Evolutionary conservation across 2,797 vertebrate genomes (phyloP), one percentile per base, ranked within the genome.

Genomic region (Fratercula arctica): DNA sequence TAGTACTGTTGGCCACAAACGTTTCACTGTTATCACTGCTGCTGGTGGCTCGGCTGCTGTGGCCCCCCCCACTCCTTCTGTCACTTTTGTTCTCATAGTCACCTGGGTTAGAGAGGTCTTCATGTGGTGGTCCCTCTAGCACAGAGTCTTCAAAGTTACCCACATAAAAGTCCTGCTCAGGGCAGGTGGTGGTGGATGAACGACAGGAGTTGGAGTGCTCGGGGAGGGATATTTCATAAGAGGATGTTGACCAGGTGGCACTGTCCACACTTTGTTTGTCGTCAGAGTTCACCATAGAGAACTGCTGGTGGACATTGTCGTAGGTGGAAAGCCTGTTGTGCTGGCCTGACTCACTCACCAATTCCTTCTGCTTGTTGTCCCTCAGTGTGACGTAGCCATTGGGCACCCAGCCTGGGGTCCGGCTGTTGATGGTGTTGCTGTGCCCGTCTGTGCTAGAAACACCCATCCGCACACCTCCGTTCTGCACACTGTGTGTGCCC

Each of bases 251-350:
- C 99, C 99, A 99, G 51, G 99, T 99, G 93, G 99, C 99, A 13
- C 99, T 99, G 98, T 99, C 99, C 24, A 99, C 98, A 0, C 99
- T 99, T 98, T 99, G 99, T 54, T 99, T 99, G 98, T 99, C 99
- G 70, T 99, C 99, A 2, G 98, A 98, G 97, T 97, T 99, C 97
- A 98, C 81, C 97, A 98, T 20, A 87, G 99, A 97, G 95, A 98
- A 98, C 96, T 99, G 99, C n/a, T 99, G 98, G 43, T 99, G 99
- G 56, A 99, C 99, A 0, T 99, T 99, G 95, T 99, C 99, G 0
- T 99, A 99, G 2, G 99, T 99, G 79, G 99, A 99, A 39, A 99
- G 98, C 29, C 99, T 98, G 93, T 99, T 98, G 97, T 99, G 99
- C 88, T 98, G 98, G 85, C 97, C 97, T 0, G 98, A 95, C 53